Percentiles rank a stretch among this genome's conserved stretches.
Conservation (phyloP, 1,140 invertebrate species). For the Diabrotica virgifera region DNA sequence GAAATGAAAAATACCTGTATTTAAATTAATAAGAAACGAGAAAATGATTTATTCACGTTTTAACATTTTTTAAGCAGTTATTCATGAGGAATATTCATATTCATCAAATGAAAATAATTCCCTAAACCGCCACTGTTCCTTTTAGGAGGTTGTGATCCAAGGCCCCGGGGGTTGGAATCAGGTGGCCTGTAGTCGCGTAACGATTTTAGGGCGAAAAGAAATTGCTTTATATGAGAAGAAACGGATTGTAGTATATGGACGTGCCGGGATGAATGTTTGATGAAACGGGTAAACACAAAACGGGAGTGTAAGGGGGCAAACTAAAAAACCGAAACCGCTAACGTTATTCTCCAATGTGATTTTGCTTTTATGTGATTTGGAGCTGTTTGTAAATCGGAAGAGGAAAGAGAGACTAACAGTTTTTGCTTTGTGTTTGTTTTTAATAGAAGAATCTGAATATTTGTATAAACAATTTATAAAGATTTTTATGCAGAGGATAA, state of each 20-base stretch:
- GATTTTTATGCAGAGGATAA: too few species aligned
- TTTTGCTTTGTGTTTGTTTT: too few species aligned
- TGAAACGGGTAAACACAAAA: background rate
- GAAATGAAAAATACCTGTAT: too few species aligned
- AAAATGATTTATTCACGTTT: too few species aligned
- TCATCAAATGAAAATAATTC: too few species aligned
- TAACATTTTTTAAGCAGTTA: too few species aligned
- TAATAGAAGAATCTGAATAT: too few species aligned
- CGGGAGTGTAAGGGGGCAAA: background rate
- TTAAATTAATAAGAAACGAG: too few species aligned
- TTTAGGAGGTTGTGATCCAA: too few species aligned
- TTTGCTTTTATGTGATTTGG: background rate
- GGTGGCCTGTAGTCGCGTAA: background rate
- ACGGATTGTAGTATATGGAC: constrained; percentile 1
- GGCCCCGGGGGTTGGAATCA: background rate
- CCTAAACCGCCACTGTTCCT: too few species aligned
- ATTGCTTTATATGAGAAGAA: constrained; percentile 3
- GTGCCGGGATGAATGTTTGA: background rate
- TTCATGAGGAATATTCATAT: too few species aligned
- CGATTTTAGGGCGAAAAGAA: constrained; percentile 2
- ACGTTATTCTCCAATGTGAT: background rate
- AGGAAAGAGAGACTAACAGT: background rate
- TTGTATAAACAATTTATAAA: too few species aligned
- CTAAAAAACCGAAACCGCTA: background rate
- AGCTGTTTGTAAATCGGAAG: constrained; percentile 18